Evolutionary conservation across 2,888 invertebrate genomes (phyloP), one percentile per base, ranked within the genome.

Genomic region (Byasa hedistus): DNA sequence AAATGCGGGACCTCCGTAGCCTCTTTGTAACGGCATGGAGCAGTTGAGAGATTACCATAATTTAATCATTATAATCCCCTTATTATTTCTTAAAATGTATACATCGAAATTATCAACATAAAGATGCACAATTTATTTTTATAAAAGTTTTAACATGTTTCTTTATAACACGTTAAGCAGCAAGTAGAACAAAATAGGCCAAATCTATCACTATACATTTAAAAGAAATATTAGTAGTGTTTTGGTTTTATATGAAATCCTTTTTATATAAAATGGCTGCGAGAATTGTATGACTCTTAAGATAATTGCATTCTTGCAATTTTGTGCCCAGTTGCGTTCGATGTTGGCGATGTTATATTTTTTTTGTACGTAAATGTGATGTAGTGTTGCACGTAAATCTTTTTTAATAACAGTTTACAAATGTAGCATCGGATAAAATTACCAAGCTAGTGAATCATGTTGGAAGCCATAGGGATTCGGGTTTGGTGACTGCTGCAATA

Each of bases 381-480:
- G 23, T 54, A 23, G 52, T 23, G 52, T 54, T 22, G 52, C 12
- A 54, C 22, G 22, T 57, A 27, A 27, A 66, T 57, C 36, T 57
- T 51, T 57, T 39, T 52, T 54, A 54, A 61, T 56, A 58, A 23
- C 61, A 61, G 61, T 61, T 66, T 61, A 24, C 61, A 54, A 61
- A 27, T 27, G 21, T 22, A 21, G 19, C 24, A 52, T 10, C 51
- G 57, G 39, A 21, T 52, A 54, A 36, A 66, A 61, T 61, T 17
- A 54, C 19, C 23, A 27, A 55, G 48, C 59, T 24, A 48, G 56
- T 51, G 57, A 22, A 44, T 24, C 64, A 24, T 51, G 56, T 61
- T 57, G 56, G 17, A 57, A 57, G 57, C 61, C 44, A 66, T 62
- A 58, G 55, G 27, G 36, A 61, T 61, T 66, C 62, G 62, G 58